These are phyloP conservation scores for Lordiphosa andalusiaca DNA, from an alignment of 2,888 invertebrate species.

Conservation along the genomic window DNA sequence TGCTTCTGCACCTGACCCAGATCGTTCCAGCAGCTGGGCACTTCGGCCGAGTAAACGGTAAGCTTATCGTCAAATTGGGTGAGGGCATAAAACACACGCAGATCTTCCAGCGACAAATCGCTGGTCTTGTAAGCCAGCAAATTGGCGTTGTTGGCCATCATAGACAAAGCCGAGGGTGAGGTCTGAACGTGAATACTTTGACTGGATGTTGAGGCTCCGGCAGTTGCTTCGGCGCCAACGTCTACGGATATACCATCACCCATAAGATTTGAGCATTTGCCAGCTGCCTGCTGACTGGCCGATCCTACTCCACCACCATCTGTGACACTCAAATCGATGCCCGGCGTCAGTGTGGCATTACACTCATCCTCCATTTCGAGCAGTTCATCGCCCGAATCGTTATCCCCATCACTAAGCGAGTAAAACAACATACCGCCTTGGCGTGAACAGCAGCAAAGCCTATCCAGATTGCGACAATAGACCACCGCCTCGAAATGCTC, in stretches of 20 bases:
- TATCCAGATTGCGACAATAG: constrained; percentile 93
- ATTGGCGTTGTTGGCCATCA: constrained; percentile 57
- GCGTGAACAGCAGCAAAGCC: constrained; percentile 91
- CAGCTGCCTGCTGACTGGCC: constrained; percentile 3
- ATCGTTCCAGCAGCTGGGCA: constrained; percentile 96
- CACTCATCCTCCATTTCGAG: constrained; percentile 85
- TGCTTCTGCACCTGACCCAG: constrained; percentile 95
- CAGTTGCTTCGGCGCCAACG: constrained; percentile 33
- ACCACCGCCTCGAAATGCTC: constrained; percentile 90
- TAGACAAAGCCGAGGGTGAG: constrained; percentile 61
- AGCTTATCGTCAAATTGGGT: constrained; percentile 86
- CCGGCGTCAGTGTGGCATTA: constrained; percentile 63
- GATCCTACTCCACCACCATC: constrained; percentile 55
- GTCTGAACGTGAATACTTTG: constrained; percentile 54
- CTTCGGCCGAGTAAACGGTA: constrained; percentile 89
- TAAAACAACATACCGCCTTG: constrained; percentile 91
- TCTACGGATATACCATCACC: constrained; percentile 42
- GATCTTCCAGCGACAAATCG: constrained; percentile 83
- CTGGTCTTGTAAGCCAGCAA: constrained; percentile 83
- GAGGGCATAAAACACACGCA: constrained; percentile 86
- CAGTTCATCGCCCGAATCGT: constrained; percentile 86
- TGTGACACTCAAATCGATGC: constrained; percentile 65
- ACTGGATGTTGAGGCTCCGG: constrained; percentile 20
- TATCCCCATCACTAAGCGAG: constrained; percentile 87
- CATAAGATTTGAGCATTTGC: constrained; percentile 13